These are phyloP conservation scores for Cyclura pinguis DNA, from an alignment of 2,797 vertebrate species.

Conservation along the genomic window DNA sequence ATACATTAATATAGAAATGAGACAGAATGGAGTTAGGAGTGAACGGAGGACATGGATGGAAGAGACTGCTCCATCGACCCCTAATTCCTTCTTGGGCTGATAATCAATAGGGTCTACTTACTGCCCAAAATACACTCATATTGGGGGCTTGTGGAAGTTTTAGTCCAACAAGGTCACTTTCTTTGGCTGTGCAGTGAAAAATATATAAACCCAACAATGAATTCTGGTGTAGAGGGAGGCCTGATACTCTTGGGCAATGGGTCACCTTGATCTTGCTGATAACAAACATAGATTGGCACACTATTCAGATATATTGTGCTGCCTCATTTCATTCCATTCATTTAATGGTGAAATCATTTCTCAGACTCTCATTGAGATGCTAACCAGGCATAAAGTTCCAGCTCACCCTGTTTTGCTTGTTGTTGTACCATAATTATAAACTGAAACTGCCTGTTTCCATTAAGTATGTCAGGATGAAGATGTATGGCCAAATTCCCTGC, in stretches of 20 bases:
- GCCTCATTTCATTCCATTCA: constrained; percentile 11
- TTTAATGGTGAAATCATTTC: constrained; percentile 7
- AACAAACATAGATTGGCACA: neutral
- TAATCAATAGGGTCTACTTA: neutral
- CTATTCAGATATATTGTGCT: neutral
- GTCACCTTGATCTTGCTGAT: neutral
- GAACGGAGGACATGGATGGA: neutral
- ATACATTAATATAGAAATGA: neutral
- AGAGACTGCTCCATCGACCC: neutral
- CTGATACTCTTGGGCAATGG: neutral
- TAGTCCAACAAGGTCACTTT: neutral
- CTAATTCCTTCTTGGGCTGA: neutral
- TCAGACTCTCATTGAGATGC: neutral
- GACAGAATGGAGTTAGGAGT: neutral
- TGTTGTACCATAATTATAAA: neutral
- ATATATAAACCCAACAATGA: neutral
- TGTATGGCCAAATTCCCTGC: neutral
- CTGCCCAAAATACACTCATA: neutral
- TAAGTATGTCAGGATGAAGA: neutral
- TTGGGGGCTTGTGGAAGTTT: neutral
- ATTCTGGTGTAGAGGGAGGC: neutral
- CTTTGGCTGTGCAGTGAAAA: neutral
- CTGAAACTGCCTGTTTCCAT: neutral
- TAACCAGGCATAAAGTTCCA: neutral
- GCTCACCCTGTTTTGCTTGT: neutral